Evolutionary conservation across 2,888 invertebrate genomes (phyloP).

Genomic region (Timema podura): DNA sequence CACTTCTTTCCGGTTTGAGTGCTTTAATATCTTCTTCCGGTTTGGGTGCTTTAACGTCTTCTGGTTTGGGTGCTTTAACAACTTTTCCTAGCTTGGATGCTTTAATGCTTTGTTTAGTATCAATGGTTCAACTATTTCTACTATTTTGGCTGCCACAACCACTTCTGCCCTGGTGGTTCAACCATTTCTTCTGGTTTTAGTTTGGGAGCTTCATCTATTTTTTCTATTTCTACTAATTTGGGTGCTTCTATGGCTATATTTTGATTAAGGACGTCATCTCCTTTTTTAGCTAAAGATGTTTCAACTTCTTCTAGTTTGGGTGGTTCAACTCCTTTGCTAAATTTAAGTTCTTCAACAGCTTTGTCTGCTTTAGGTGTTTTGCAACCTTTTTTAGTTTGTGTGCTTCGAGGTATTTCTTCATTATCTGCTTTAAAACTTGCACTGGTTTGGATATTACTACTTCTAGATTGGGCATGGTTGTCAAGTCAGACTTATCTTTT

Average conservation of each 20-base stretch:
- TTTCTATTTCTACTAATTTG: not conserved
- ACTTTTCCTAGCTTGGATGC: too few species aligned
- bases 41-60: too few species aligned
- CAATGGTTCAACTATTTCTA: not conserved
- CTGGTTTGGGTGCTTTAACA: too few species aligned
- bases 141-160: not conserved
- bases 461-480: too few species aligned
- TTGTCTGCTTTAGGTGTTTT: not conserved
- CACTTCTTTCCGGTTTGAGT: conserved; percentile 12
- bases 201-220: not conserved
- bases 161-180: not conserved
- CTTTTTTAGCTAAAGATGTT: not conserved
- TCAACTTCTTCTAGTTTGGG: not conserved
- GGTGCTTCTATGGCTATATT: not conserved
- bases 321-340: not conserved
- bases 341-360: not conserved
- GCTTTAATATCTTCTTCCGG: conserved; percentile 8
- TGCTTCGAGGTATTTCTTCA: too few species aligned
- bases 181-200: conserved; percentile 2
- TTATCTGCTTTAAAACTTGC: too few species aligned
- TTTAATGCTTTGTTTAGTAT: too few species aligned
- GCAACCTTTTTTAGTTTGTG: too few species aligned
- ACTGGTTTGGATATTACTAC: too few species aligned
- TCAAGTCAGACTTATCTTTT: too few species aligned
- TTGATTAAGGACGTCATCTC: not conserved